A percentile compares a stretch with the other conserved stretches of the same genome.
phyloP scores from a whole-genome alignment of 2,113 vertebrate species.

The Pteruthius melanotis region DNA sequence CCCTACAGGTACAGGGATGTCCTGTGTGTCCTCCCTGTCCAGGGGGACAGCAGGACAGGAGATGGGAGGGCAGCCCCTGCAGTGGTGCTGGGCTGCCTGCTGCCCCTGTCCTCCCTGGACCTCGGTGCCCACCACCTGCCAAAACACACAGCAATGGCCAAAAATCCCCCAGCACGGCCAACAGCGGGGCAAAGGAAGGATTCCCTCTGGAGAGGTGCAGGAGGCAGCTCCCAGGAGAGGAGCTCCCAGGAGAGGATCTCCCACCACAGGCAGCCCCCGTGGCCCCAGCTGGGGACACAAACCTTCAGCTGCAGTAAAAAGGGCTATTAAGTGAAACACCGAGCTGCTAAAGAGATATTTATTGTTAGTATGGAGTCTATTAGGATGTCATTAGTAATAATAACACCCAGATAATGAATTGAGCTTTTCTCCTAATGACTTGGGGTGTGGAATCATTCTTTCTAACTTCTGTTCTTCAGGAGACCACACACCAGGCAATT shows the following conservation, averaged over 20 bases:
- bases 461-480: constrained; percentile 26
- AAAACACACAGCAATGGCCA: not conserved
- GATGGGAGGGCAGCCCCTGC: not conserved
- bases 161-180: not conserved
- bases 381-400: constrained; percentile 65
- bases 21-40: not conserved
- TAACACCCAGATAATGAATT: constrained; percentile 64
- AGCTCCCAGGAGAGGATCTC: not conserved
- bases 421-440: constrained; percentile 52
- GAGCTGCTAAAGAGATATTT: constrained; percentile 58
- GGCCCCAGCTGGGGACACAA: not conserved
- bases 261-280: not conserved
- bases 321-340: constrained; percentile 23
- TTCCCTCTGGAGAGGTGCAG: not conserved
- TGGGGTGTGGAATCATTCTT: not conserved
- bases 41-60: rapidly evolving
- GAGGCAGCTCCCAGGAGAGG: not conserved
- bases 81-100: not conserved
- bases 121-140: not conserved
- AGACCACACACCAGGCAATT: constrained; percentile 50
- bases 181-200: not conserved
- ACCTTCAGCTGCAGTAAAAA: constrained; percentile 26
- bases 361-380: constrained; percentile 55
- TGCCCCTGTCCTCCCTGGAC: not conserved
- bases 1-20: rapidly evolving